Evolutionary conservation across 1,140 invertebrate genomes (phyloP), one percentile per base, ranked within the genome.

Genomic region (Drosophila nikananu): DNA sequence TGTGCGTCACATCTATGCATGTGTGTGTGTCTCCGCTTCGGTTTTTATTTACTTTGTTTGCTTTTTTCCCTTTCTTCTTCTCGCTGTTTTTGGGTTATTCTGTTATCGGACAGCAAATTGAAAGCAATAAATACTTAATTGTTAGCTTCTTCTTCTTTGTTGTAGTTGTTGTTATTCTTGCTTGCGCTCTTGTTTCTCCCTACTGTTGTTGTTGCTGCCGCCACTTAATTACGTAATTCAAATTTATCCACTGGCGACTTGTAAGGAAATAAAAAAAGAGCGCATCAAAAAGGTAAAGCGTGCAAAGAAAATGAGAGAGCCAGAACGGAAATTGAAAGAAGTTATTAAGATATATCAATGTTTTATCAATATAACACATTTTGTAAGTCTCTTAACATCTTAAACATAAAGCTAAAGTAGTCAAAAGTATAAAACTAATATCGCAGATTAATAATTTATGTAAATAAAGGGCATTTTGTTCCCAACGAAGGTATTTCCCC

Each of bases 91-190:
- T 70, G 58, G 54, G 55, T 48, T 64, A 44, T 70, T 48, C 44
- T 58, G 74, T 87, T 87, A 87, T 87, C 83, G 77, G 72, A 51
- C 81, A 75, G 84, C 70, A 89, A 87, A 81, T 84, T 84, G 77
- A 89, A 84, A 81, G 84, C 78, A 89, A 87, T 87, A 87, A 87
- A 89, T 89, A 84, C 66, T 90, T 84, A 89, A 89, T 89, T 89
- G 81, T 79, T 89, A 71, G 77, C 60, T 57, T 44, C 37, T 64
- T 66, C 44, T 44, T 60, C 32, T 21, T 19, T 37, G 27, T 21
- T 52, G 35, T 35, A 52, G 32, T 54, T 68, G 27, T 35, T 51
- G 27, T 35, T 35, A 17, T 61, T 49, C 32, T 12, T 35, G 21
- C 55, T n/a, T 10, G 52, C 21, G 55, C 35, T 62, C 60, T 35